Base-by-base conservation (phyloP, 2,797 vertebrate genomes). In the Diglossa cyanea region DNA sequence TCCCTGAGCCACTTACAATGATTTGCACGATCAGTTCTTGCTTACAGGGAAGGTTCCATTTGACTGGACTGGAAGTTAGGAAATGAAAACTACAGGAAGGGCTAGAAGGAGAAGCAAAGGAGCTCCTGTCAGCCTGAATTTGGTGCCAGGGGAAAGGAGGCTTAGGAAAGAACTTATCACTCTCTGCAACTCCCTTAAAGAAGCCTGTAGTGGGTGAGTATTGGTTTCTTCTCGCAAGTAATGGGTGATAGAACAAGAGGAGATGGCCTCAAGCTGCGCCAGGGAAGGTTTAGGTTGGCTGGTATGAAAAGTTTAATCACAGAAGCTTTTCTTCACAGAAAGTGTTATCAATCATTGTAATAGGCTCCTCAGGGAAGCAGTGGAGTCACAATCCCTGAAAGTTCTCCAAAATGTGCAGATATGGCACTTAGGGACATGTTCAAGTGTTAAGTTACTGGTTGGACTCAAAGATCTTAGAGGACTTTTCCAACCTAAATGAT, bases 191-290 rank as follows among this genome's bases (percentile, higher is more conserved):
- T 31, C 11, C 18, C 13, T 35, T 39, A 58, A 51, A 86, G 44
- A 35, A 63, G 5, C 21, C 47, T 40, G 33, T 18, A 58, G 39
- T 25, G 13, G 5, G 39, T 51, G 31, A 9, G 13, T 28, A 18
- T 25, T 0, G 0, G 6, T 33, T 13, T 68, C 17, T 50, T 50
- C 61, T 50, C 24, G 7, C 9, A 39, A 1, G 7, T 19, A 42
- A 25, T 8, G 50, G 19, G 21, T 4, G 31, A 13, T 13, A 58
- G 13, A 19, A 63, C 9, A 70, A n/a, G 63, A 63, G 8, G 10
- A 35, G 58, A n/a, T 53, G 14, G 30, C 23, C 23, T 53, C 16
- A 37, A 25, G 14, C 4, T 71, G 19, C 21, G 17, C 11, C 26
- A 47, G 14, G 17, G 17, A 58, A 35, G 11, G 14, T 17, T 65